Evolutionary conservation across 2,888 invertebrate genomes (phyloP).

Genomic region (Eustalomyia histrio): DNA sequence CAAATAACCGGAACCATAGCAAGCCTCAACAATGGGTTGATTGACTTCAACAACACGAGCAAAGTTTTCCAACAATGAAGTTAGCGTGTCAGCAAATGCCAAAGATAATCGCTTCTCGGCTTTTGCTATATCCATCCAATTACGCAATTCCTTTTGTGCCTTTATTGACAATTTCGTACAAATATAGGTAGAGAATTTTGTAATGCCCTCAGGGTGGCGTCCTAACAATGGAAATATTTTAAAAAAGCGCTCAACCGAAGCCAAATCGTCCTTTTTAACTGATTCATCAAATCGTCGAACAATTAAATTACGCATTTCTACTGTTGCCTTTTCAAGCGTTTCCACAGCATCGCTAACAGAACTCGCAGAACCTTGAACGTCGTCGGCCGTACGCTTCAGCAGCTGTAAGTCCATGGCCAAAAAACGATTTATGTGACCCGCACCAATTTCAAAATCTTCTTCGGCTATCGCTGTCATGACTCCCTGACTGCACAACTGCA

Average conservation of each 20-base stretch:
- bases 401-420: slow-evolving; percentile 94
- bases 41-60: slow-evolving; percentile 91
- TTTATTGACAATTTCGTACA: slow-evolving; percentile 86
- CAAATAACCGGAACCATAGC: slow-evolving; percentile 90
- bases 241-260: slow-evolving; percentile 95
- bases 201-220: slow-evolving; percentile 93
- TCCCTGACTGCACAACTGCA: slow-evolving; percentile 98
- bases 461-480: slow-evolving; percentile 95
- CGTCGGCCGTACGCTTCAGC: slow-evolving; percentile 87
- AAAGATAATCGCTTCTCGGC: slow-evolving; percentile 87
- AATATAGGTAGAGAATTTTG: slow-evolving; percentile 92
- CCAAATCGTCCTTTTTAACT: slow-evolving; percentile 91
- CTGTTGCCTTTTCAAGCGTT: slow-evolving; percentile 86
- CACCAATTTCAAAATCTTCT: slow-evolving; percentile 97
- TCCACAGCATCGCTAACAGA: slow-evolving; percentile 79
- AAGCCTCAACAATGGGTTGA: slow-evolving; percentile 93
- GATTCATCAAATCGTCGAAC: slow-evolving; percentile 94
- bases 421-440: slow-evolving; percentile 96
- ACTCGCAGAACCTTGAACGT: slow-evolving; percentile 83
- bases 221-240: slow-evolving; percentile 97
- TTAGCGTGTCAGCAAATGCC: slow-evolving; percentile 91
- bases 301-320: slow-evolving; percentile 82
- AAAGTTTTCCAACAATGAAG: slow-evolving; percentile 90
- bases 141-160: slow-evolving; percentile 86
- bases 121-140: slow-evolving; percentile 83